A percentile compares a stretch with the other conserved stretches of the same genome.
Evolutionary conservation across 2,797 vertebrate genomes (phyloP).

Genomic region (Pseudocheirus occidentalis): DNA sequence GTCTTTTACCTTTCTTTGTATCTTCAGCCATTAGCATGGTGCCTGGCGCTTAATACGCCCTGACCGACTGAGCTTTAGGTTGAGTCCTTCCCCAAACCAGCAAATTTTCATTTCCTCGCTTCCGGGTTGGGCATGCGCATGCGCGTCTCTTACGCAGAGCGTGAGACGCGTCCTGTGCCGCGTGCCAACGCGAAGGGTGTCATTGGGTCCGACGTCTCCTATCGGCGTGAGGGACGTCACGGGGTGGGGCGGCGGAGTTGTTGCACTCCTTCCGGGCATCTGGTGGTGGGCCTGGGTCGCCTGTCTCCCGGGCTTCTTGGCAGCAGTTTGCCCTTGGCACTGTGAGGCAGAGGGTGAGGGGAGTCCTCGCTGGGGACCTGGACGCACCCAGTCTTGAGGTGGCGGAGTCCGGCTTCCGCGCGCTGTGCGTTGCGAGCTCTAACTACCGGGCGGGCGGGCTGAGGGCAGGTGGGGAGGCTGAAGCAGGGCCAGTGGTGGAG

Average conservation of each 20-base stretch:
- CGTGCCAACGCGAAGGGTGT: too few relatives aligned
- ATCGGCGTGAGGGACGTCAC: background rate
- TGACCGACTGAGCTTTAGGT: background rate
- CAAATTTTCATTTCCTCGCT: background rate
- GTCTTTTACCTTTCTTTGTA: too few relatives aligned
- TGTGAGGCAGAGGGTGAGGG: too few relatives aligned
- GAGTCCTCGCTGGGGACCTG: too few relatives aligned
- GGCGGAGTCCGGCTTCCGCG: too few relatives aligned
- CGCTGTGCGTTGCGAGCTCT: background rate
- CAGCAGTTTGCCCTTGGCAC: background rate
- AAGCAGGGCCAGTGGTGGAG: too few relatives aligned
- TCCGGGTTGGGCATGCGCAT: background rate
- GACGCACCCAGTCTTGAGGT: background rate
- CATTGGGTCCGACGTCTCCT: too few relatives aligned
- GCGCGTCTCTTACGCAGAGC: background rate
- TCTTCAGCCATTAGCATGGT: too few relatives aligned
- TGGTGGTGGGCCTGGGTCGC: accelerated
- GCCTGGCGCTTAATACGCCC: too few relatives aligned
- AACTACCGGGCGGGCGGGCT: background rate
- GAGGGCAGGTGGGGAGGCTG: too few relatives aligned
- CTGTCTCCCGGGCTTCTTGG: background rate
- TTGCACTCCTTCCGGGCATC: background rate
- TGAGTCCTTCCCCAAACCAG: background rate
- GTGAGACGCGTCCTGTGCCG: too few relatives aligned
- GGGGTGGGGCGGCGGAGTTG: accelerated